These are phyloP conservation scores for Corythornis madagascariensis DNA, from an alignment of 2,113 vertebrate genomes.

Conservation along the genomic window DNA sequence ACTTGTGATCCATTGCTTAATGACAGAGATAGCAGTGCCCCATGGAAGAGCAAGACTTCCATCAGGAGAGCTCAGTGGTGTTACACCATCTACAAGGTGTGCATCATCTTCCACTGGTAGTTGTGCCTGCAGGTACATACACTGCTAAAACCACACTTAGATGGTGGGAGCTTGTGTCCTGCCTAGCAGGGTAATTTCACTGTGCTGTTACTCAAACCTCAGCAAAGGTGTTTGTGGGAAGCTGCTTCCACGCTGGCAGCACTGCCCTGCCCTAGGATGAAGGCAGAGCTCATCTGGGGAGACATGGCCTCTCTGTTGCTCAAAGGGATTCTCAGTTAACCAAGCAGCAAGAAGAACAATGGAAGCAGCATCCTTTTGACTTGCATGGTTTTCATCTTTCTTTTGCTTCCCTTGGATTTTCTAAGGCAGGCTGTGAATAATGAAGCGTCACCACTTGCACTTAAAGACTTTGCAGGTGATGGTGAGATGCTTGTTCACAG, in stretches of 20 bases:
- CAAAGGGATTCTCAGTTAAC: slow-evolving; percentile 38
- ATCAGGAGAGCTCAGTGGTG: not conserved
- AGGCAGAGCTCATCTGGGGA: not conserved
- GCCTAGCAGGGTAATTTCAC: not conserved
- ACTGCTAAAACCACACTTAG: not conserved
- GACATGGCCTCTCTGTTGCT: not conserved
- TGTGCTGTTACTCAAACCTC: not conserved
- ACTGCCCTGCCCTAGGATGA: not conserved
- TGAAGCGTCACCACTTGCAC: slow-evolving; percentile 58
- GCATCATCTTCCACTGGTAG: not conserved
- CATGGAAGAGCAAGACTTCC: not conserved
- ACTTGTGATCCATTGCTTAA: not conserved
- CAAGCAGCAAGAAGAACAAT: slow-evolving; percentile 52
- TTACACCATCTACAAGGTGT: not conserved
- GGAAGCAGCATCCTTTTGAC: slow-evolving; percentile 42
- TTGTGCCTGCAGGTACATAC: not conserved
- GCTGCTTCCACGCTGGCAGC: not conserved
- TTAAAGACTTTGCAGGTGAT: slow-evolving; percentile 60
- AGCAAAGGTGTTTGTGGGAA: not conserved
- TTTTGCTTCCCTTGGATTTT: slow-evolving; percentile 55
- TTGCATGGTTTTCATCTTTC: slow-evolving; percentile 57
- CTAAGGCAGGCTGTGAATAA: slow-evolving; percentile 60
- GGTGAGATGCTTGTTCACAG: slow-evolving; percentile 56
- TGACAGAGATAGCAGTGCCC: not conserved
- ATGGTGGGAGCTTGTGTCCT: not conserved